Base-by-base conservation (phyloP, 2,888 invertebrate genomes). In the Nesidiocoris tenuis region DNA sequence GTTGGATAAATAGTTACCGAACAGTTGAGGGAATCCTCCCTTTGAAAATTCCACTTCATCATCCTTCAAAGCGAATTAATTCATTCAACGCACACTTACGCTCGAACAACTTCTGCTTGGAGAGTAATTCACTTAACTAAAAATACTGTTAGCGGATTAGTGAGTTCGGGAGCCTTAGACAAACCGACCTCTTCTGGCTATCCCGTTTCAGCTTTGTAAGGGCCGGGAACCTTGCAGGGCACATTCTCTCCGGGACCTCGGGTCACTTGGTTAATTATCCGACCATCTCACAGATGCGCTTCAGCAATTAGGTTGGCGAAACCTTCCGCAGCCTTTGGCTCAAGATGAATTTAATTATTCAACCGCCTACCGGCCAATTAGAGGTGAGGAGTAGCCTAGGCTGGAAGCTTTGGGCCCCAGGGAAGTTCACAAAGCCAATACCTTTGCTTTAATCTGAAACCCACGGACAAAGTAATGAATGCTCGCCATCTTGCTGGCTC, bases 21-120 rank as follows among this genome's bases (percentile, higher is more conserved):
- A 54, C 72, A 72, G 72, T 72, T 72, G 72, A 61, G 61, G 61
- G 59, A 59, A 25, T 18, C 1, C 61, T 12, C 59, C 61, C 72
- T 72, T 72, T 72, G 72, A 72, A 61, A 72, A 72, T 72, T 72
- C 72, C 72, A 72, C 72, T 72, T 72, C 72, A 72, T 72, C 72
- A 21, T 61, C 56, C 72, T 72, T 72, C 72, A 72, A 72, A 72
- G 72, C 72, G 72, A 63, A 61, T 72, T 63, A 72, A 72, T 72
- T 72, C 61, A 63, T 39, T 21, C 72, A 19, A 23, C 63, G 70
- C 61, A 72, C 72, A 72, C 25, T 39, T 63, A 57, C 59, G 59
- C 59, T 59, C 59, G 59, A 70, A 70, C 70, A 70, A 70, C 70
- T 70, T 19, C n/a, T 12, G 39, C 39, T 39, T 12, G 59, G 61